These are phyloP conservation scores for Cheirogaleus medius DNA, from an alignment of 2,113 vertebrate genomes.

Conservation along the genomic window DNA sequence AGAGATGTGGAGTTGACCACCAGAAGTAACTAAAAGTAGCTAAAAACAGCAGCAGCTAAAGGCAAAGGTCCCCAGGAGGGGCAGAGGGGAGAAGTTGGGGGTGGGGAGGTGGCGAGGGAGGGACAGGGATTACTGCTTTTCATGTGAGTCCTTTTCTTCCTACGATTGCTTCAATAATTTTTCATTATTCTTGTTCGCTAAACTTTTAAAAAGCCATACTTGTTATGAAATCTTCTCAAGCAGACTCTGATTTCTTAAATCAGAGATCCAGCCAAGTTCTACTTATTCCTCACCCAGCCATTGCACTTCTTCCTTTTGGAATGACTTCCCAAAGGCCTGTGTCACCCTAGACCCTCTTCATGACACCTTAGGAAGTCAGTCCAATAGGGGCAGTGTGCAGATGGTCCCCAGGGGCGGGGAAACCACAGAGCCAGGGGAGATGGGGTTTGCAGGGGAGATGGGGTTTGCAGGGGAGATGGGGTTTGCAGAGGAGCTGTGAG, in stretches of 20 bases:
- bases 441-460: fast-evolving
- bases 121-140: not conserved
- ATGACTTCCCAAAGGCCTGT: not conserved
- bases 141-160: not conserved
- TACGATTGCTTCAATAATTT: not conserved
- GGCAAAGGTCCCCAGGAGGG: not conserved
- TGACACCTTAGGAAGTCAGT: not conserved
- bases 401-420: too few relatives aligned
- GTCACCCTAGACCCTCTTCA: too few relatives aligned
- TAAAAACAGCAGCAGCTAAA: not conserved
- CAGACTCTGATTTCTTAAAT: not conserved
- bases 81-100: not conserved
- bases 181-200: not conserved
- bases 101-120: fast-evolving
- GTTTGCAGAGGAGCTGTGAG: too few relatives aligned
- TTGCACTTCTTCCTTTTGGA: not conserved
- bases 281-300: not conserved
- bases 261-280: not conserved
- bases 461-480: too few relatives aligned
- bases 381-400: not conserved
- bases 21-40: not conserved
- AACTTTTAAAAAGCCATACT: not conserved
- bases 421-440: not conserved
- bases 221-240: not conserved
- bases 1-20: not conserved